A percentile compares a stretch with the other conserved stretches of the same genome.
phyloP scores from a whole-genome alignment of 1,140 invertebrate genomes.

The Pristionchus pacificus region DNA sequence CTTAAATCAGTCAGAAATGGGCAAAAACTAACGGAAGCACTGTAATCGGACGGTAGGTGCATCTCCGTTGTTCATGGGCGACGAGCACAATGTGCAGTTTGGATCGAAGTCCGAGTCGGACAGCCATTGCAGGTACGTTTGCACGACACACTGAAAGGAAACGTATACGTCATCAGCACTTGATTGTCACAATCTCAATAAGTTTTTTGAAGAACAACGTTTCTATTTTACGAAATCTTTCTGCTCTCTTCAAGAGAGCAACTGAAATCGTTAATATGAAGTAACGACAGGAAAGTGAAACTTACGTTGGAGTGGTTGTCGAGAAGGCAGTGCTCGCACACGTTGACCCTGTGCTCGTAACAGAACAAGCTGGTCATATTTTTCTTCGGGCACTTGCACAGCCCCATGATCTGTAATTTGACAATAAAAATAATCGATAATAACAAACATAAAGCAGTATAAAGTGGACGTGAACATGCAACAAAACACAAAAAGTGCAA shows the following conservation, averaged over 20 bases:
- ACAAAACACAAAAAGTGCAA: too few relatives aligned
- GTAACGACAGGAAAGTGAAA: conserved; percentile 24
- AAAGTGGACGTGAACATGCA: too few relatives aligned
- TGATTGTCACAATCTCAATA: too few relatives aligned
- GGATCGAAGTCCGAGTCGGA: conserved; percentile 93
- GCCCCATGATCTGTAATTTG: conserved; percentile 69
- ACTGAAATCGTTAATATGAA: conserved; percentile 15
- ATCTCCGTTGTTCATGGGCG: conserved; percentile 73
- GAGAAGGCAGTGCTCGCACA: conserved; percentile 95
- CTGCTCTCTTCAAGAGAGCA: too few relatives aligned
- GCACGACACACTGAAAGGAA: conserved; percentile 81
- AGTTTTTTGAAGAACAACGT: too few relatives aligned
- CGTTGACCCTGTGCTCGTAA: conserved; percentile 95
- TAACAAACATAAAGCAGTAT: too few relatives aligned
- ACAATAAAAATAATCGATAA: conserved; percentile 17
- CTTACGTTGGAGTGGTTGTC: conserved; percentile 86
- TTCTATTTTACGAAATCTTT: too few relatives aligned
- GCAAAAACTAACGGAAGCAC: conserved; percentile 59
- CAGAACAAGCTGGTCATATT: conserved; percentile 96
- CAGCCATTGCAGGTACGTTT: conserved; percentile 93
- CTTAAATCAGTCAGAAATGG: conserved; percentile 66
- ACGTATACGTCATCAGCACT: conserved; percentile 38
- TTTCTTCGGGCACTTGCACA: conserved; percentile 93
- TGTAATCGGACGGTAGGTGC: conserved; percentile 67
- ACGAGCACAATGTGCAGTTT: conserved; percentile 78